Evolutionary conservation across 2,888 invertebrate genomes (phyloP).

Genomic region (Papilio gigon): DNA sequence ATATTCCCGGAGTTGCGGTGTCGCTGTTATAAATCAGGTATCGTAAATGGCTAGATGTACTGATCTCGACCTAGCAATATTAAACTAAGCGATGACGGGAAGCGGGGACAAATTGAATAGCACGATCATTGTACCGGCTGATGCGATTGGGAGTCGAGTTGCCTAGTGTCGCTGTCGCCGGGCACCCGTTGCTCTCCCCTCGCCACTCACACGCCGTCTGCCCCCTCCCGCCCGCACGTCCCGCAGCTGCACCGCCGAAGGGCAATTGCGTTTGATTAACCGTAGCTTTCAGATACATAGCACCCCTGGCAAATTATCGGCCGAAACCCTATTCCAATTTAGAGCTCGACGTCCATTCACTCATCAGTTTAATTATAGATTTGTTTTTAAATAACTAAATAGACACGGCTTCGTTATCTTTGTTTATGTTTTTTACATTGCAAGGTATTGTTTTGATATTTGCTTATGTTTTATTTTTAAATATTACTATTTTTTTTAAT

Average conservation of each 20-base stretch:
- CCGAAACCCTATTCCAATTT: slow-evolving; percentile 19
- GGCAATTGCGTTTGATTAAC: slow-evolving; percentile 28
- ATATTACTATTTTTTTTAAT: neutral
- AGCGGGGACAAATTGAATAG: slow-evolving; percentile 36
- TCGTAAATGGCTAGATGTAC: neutral
- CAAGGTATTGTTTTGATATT: neutral
- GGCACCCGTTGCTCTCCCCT: neutral
- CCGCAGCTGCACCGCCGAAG: slow-evolving; percentile 31
- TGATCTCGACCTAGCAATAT: slow-evolving; percentile 19
- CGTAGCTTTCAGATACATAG: slow-evolving; percentile 6
- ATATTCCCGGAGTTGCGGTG: too few relatives aligned
- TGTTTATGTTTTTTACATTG: neutral
- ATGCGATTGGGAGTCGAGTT: slow-evolving; percentile 33
- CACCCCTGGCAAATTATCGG: slow-evolving; percentile 16
- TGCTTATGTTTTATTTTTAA: neutral
- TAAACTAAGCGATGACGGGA: slow-evolving; percentile 34
- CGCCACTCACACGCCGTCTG: slow-evolving; percentile 18
- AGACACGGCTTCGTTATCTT: neutral
- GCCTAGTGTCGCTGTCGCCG: slow-evolving; percentile 32
- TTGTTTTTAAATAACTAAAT: slow-evolving; percentile 1
- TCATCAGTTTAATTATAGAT: slow-evolving; percentile 4
- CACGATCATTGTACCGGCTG: slow-evolving; percentile 36
- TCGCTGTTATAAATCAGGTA: slow-evolving; percentile 12
- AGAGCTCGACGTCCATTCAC: slow-evolving; percentile 2
- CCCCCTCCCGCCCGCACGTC: neutral